Conservation (phyloP, 2,888 invertebrate species). For the Drosophila demipolita region DNA sequence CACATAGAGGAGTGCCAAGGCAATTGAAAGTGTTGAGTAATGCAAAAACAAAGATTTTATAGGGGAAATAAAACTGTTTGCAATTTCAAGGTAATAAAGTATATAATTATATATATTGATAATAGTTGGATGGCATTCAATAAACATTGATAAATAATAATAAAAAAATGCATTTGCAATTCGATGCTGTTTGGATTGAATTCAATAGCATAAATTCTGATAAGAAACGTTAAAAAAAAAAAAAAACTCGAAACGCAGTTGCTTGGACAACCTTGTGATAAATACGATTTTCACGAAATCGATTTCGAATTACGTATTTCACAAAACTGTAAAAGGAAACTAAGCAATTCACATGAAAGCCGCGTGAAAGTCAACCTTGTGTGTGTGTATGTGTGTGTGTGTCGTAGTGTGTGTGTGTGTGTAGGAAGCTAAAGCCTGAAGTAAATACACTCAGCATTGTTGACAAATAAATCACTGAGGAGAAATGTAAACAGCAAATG, state of each 20-base stretch:
- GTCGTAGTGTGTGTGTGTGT: conserved; percentile 11
- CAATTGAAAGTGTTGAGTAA: background rate
- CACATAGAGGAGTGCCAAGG: background rate
- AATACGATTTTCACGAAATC: conserved; percentile 45
- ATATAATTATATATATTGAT: background rate
- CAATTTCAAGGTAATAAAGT: background rate
- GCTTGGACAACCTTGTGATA: conserved; percentile 54
- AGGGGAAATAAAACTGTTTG: background rate
- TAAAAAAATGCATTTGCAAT: conserved; percentile 23
- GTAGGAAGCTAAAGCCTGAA: conserved; percentile 49
- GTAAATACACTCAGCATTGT: conserved; percentile 23
- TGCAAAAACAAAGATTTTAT: background rate
- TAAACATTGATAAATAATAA: background rate
- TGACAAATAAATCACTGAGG: conserved; percentile 40
- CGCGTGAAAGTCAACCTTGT: conserved; percentile 67
- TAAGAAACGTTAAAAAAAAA: conserved; percentile 49
- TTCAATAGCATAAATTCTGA: conserved; percentile 38
- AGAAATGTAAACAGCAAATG: conserved; percentile 61
- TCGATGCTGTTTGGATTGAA: conserved; percentile 9
- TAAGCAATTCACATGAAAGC: conserved; percentile 44
- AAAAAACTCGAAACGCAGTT: conserved; percentile 25
- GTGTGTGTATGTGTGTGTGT: conserved; percentile 27
- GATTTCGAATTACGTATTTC: conserved; percentile 63
- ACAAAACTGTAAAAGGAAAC: conserved; percentile 63
- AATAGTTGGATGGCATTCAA: conserved; percentile 3